Percentiles rank a stretch among this genome's conserved stretches.
phyloP scores from a whole-genome alignment of 2,113 vertebrate genomes.

The Pycnonotus jocosus region DNA sequence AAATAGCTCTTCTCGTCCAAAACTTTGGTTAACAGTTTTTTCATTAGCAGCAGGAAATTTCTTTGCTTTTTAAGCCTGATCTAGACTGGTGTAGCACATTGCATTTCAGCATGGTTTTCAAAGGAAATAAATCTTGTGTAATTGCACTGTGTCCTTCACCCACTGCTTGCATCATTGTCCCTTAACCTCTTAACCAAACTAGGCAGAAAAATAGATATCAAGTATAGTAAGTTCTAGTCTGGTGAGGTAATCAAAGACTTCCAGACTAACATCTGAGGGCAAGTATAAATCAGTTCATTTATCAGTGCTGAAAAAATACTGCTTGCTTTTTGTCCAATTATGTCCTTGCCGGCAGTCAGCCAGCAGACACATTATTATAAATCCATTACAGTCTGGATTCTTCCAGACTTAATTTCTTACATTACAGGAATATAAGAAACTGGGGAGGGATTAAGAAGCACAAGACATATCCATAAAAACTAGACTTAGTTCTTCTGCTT shows the following conservation, averaged over 20 bases:
- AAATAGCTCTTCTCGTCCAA: background rate
- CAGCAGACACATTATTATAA: background rate
- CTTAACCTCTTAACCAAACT: background rate
- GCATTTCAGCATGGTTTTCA: background rate
- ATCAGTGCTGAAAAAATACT: background rate
- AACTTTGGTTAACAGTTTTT: background rate
- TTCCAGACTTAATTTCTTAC: background rate
- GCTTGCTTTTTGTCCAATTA: background rate
- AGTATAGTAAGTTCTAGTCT: background rate
- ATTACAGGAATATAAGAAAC: background rate
- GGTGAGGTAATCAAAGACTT: background rate
- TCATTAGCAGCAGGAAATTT: background rate
- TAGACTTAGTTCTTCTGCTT: background rate
- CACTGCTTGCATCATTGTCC: background rate
- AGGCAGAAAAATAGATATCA: background rate
- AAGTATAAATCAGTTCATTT: background rate
- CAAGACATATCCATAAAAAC: background rate
- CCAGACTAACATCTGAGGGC: background rate
- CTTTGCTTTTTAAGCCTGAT: background rate
- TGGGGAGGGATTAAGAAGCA: background rate
- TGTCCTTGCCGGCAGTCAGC: background rate
- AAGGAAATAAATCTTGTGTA: background rate
- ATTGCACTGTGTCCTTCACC: background rate
- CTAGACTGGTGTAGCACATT: background rate
- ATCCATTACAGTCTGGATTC: background rate